Percentiles rank a stretch among this genome's conserved stretches.
Conservation (phyloP, 2,888 invertebrate species). For the Ellobium chinense region DNA sequence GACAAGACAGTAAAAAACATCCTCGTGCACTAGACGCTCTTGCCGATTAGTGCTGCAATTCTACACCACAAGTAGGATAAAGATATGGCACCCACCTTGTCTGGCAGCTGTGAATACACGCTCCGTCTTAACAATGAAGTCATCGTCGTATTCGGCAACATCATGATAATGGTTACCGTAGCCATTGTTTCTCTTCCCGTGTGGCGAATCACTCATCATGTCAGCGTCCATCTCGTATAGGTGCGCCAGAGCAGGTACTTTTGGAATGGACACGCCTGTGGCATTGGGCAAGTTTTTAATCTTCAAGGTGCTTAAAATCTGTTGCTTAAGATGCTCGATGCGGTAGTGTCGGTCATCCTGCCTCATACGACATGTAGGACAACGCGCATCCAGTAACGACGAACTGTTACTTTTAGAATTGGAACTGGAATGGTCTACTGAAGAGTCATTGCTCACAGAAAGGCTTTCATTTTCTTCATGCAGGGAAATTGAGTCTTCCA, state of each 20-base stretch:
- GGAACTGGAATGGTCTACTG: not conserved
- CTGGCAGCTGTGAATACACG: constrained; percentile 58
- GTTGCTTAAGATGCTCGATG: constrained; percentile 54
- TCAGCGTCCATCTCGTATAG: constrained; percentile 57
- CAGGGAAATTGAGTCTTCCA: not conserved
- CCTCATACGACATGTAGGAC: constrained; percentile 52
- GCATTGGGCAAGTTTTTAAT: constrained; percentile 62
- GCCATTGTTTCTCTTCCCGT: constrained; percentile 23
- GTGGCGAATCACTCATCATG: constrained; percentile 62
- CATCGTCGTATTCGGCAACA: constrained; percentile 54
- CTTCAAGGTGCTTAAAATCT: constrained; percentile 60
- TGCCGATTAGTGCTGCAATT: no score
- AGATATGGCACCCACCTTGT: constrained; percentile 58
- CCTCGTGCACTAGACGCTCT: no score
- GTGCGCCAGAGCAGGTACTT: constrained; percentile 59
- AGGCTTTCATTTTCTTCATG: not conserved
- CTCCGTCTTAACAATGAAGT: constrained; percentile 57
- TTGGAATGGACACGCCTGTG: constrained; percentile 62
- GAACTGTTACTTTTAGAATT: not conserved
- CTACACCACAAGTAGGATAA: no score
- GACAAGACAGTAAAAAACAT: no score
- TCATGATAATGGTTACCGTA: constrained; percentile 17
- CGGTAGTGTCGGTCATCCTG: constrained; percentile 54
- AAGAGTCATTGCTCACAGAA: constrained; percentile 4
- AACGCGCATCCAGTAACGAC: not conserved